Base-by-base conservation (phyloP, 2,797 vertebrate species). In the Pantherophis alleghaniensis region DNA sequence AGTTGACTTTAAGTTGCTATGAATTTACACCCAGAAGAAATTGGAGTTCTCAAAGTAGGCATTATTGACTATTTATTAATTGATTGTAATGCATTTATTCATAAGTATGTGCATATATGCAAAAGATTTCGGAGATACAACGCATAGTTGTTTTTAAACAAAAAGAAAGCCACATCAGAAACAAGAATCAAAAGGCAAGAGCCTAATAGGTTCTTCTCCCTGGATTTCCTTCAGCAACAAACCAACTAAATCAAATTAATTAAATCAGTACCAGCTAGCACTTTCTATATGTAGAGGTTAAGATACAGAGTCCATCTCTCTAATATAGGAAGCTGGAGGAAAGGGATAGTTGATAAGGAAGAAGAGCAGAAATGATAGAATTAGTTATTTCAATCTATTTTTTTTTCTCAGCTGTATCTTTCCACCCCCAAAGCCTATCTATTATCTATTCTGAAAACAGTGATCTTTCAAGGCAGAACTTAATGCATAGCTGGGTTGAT, bases 1-100 rank as follows among this genome's bases (percentile, higher is more conserved):
- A 74, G 32, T 74, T 74, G n/a, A 69, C 6, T 92, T 96, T 94
- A 96, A 95, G 94, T 92, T 94, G 94, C 96, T 91, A 95, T 96
- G 96, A 94, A 97, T 96, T 95, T 3, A 0, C 26, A 93, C 94
- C 92, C 93, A 86, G 94, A 96, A 95, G 66, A 95, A 92, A 57
- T 9, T 90, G 60, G 92, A 93, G 93, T 95, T 95, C 90, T 87
- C 94, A 95, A 96, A 95, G 95, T 96, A 95, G 94, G 63, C 69
- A 95, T 95, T 94, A 60, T 92, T 93, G 61, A 32, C 87, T 91
- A 69, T 91, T 92, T 18, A 74, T 22, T 90, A 74, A 89, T 86
- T 1, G 56, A 51, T 47, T 93, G 86, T 87, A 93, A 63, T 74
- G 55, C n/a, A 63, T 95, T 94, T 97, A 96, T 95, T 79, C 20